Conservation (phyloP, 1,140 invertebrate species). For the Sitobion miscanthi region DNA sequence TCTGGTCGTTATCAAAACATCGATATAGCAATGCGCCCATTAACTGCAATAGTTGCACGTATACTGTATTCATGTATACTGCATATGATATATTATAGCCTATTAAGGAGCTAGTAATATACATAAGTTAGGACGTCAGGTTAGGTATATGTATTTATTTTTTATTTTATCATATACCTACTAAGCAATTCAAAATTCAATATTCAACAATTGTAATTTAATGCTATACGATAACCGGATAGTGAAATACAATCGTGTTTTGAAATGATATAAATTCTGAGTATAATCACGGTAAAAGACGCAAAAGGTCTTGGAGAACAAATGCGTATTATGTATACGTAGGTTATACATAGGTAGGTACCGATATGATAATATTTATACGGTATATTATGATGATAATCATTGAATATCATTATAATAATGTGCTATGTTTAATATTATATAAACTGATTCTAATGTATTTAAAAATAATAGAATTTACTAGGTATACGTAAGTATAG, state of each 20-base stretch:
- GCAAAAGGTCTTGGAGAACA: background rate
- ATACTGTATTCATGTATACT: background rate
- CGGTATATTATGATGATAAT: background rate
- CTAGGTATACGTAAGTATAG: background rate
- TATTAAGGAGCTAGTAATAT: background rate
- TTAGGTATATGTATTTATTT: background rate
- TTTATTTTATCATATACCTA: background rate
- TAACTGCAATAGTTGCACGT: background rate
- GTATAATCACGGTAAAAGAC: background rate
- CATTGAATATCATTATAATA: background rate
- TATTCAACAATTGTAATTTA: slow-evolving; percentile 33
- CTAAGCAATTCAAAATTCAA: slow-evolving; percentile 19
- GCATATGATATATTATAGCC: background rate
- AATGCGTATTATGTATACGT: background rate
- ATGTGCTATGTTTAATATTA: background rate
- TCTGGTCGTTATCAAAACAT: background rate
- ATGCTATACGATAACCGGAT: slow-evolving; percentile 20
- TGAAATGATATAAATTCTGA: background rate
- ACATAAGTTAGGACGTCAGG: background rate
- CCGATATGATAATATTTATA: background rate
- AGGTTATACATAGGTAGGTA: background rate
- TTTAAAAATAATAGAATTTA: background rate
- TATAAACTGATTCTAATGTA: background rate
- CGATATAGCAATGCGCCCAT: background rate
- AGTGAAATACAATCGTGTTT: slow-evolving; percentile 33